These are phyloP conservation scores for Isoperla grammatica DNA, from an alignment of 2,888 invertebrate species.

Conservation along the genomic window DNA sequence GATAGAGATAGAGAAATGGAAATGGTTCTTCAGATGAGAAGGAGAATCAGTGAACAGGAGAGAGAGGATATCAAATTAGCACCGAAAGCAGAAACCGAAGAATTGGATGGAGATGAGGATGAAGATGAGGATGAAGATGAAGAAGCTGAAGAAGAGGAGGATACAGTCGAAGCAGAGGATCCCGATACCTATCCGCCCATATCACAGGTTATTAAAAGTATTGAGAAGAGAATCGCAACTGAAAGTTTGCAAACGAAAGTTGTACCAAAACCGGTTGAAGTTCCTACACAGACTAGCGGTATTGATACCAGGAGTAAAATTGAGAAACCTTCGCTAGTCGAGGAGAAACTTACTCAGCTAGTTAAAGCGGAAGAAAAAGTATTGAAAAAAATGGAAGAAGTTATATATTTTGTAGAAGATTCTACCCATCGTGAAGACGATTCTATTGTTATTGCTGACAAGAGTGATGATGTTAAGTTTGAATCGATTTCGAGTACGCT, in stretches of 20 bases:
- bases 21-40: slow-evolving; percentile 5
- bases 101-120: slow-evolving; percentile 25
- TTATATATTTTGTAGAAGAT: slow-evolving; percentile 29
- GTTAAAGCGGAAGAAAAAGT: slow-evolving; percentile 28
- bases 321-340: slow-evolving; percentile 28
- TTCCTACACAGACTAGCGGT: slow-evolving; percentile 11
- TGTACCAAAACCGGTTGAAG: slow-evolving; percentile 8
- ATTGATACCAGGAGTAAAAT: slow-evolving; percentile 19
- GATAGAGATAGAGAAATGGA: slow-evolving; percentile 13
- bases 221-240: slow-evolving; percentile 39
- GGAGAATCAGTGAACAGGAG: slow-evolving; percentile 7
- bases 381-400: slow-evolving; percentile 28
- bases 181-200: slow-evolving; percentile 37
- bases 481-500: background rate
- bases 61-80: slow-evolving; percentile 17
- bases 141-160: slow-evolving; percentile 19
- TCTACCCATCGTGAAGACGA: slow-evolving; percentile 3
- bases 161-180: slow-evolving; percentile 23
- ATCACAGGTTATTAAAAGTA: slow-evolving; percentile 39
- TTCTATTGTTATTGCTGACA: background rate
- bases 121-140: slow-evolving; percentile 24
- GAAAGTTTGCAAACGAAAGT: slow-evolving; percentile 19
- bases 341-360: slow-evolving; percentile 28
- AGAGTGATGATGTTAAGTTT: slow-evolving; percentile 15
- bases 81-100: slow-evolving; percentile 24